phyloP scores from a whole-genome alignment of 2,797 vertebrate species.

The Acrocephalus scirpaceus region DNA sequence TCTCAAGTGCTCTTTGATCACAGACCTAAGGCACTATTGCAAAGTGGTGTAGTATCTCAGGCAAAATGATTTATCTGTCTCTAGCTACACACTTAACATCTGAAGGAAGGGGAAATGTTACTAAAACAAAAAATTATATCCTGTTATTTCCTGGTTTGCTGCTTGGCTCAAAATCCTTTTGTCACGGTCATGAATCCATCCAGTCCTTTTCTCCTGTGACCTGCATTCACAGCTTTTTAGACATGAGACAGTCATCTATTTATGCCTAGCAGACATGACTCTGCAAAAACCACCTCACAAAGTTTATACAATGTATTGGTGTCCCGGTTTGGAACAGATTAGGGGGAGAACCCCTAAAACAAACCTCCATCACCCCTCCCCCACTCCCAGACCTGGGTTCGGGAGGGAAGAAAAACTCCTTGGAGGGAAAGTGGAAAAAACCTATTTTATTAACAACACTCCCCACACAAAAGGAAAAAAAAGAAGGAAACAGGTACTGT shows the following conservation, averaged over 20 bases:
- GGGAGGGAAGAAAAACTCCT: no score
- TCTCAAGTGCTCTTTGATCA: not conserved
- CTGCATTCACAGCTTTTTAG: not conserved
- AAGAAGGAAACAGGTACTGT: no score
- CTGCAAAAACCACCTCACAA: not conserved
- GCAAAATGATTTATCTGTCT: not conserved
- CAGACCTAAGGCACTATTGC: not conserved
- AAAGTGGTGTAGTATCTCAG: not conserved
- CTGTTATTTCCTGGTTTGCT: not conserved
- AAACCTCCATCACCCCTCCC: no score
- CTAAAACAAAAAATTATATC: not conserved
- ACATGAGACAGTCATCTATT: not conserved
- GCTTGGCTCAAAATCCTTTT: not conserved
- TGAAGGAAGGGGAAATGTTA: not conserved
- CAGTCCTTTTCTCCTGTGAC: not conserved
- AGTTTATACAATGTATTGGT: not conserved
- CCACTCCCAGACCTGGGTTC: no score
- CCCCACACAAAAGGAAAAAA: no score
- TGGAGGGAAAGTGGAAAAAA: no score
- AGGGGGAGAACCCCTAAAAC: no score
- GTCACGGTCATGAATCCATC: not conserved
- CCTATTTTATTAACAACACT: no score
- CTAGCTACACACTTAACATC: not conserved
- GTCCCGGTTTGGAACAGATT: no score
- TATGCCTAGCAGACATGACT: not conserved